Base-by-base conservation (phyloP, 1,140 invertebrate genomes). In the Hirudo medicinalis region DNA sequence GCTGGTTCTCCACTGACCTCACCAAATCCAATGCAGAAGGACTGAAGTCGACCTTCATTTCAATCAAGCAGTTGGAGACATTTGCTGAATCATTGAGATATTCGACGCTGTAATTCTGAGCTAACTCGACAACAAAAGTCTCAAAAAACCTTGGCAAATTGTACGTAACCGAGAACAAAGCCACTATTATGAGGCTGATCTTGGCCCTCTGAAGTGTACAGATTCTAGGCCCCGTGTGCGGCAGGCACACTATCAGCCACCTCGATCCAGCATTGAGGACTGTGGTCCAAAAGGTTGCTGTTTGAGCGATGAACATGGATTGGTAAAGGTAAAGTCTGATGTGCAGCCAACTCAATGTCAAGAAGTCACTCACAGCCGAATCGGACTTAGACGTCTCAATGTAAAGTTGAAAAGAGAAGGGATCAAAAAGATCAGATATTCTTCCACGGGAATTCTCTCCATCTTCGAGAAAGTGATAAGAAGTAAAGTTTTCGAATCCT, bases 271-370 rank as follows among this genome's bases (percentile, higher is more conserved):
- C 73, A 22, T 71, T 74, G 2, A 74, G 67, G 20, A 74, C 73
- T n/a, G 73, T 74, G 54, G 70, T 68, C 73, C 73, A 74, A 32
- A 71, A 71, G 40, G 73, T 74, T 19, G 63, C 70, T 9, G 66
- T 71, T 67, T 74, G 73, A 17, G 53, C 63, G 20, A 74, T 55
- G 73, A 71, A 74, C 19, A 71, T 25, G 54, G 70, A 36, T 53
- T 69, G 73, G 66, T 74, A 71, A 8, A 55, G 36, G 66, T 71
- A 74, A 4, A 74, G 40, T 22, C 70, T 70, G n/a, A 71, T 32
- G 22, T 27, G 68, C 8, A 69, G 27, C 49, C 72, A 72, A 25
- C 22, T 15, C 29, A 63, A 20, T 13, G 57, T 25, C 19, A 63
- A n/a, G 8, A 32, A 63, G 22, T 13, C 11, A 11, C 11, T 25